These are phyloP conservation scores for Rhyacophila evoluta DNA, from an alignment of 2,888 invertebrate genomes.

Conservation along the genomic window DNA sequence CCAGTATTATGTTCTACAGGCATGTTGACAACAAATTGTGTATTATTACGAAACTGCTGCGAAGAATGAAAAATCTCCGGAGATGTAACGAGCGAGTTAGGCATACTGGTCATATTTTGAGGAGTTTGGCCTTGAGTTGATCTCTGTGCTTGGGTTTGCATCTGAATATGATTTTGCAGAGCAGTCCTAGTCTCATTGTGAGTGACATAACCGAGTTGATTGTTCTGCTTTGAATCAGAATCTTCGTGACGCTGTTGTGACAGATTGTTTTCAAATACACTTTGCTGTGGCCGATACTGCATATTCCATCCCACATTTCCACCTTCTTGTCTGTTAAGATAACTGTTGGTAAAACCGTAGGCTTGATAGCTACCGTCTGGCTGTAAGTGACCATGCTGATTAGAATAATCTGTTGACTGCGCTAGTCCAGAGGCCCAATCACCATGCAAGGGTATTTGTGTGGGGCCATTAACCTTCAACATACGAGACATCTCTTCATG, in stretches of 20 bases:
- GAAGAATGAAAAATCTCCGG: neutral
- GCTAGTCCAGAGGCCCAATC: neutral
- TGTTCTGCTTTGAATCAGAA: neutral
- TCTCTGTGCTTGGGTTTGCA: neutral
- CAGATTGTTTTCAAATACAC: neutral
- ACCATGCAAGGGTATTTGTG: neutral
- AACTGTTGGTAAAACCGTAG: neutral
- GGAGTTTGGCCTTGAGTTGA: neutral
- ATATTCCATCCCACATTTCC: neutral
- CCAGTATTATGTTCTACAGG: neutral
- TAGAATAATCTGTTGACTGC: neutral
- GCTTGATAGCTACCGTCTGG: slow-evolving; percentile 6
- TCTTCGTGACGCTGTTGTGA: neutral
- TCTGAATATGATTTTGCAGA: neutral
- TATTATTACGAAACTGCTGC: neutral
- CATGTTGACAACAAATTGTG: neutral
- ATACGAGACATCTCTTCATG: slow-evolving; percentile 29
- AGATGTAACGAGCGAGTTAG: neutral
- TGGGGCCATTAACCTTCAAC: neutral
- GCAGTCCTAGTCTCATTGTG: neutral
- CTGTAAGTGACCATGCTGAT: neutral
- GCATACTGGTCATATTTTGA: neutral
- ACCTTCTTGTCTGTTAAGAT: neutral
- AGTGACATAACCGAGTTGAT: neutral
- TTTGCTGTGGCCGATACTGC: neutral